Evolutionary conservation across 1,140 invertebrate genomes (phyloP).

Genomic region (Euschistus heros): DNA sequence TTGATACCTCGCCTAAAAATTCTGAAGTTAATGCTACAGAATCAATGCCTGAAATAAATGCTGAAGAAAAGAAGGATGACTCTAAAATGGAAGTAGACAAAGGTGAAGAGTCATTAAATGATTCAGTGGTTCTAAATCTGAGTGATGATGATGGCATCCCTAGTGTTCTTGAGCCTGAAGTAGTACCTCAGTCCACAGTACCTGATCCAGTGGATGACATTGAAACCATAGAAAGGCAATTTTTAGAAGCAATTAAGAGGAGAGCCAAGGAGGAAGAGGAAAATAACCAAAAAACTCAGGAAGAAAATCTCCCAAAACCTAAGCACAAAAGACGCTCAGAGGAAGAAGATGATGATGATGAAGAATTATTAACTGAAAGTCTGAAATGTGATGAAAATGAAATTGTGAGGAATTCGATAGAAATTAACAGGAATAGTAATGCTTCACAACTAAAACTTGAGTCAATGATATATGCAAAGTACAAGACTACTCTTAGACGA

Average conservation of each 20-base stretch:
- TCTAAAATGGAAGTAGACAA: not conserved
- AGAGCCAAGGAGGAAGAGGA: not conserved
- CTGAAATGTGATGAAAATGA: conserved; percentile 5
- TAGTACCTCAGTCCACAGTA: too few species aligned
- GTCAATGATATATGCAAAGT: not conserved
- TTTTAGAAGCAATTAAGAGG: not conserved
- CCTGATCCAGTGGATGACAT: too few species aligned
- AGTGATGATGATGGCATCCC: not conserved
- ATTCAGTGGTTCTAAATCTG: not conserved
- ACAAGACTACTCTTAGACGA: not conserved
- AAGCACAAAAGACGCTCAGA: not conserved
- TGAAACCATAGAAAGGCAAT: too few species aligned
- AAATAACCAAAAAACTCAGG: not conserved
- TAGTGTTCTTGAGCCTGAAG: too few species aligned
- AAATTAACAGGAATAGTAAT: too few species aligned
- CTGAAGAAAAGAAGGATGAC: too few species aligned
- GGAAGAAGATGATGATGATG: not conserved
- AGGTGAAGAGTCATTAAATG: not conserved
- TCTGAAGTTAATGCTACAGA: too few species aligned
- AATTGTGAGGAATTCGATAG: not conserved
- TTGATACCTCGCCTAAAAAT: too few species aligned
- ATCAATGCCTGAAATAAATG: too few species aligned
- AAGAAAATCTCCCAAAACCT: not conserved
- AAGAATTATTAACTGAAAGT: not conserved
- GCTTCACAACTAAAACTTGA: too few species aligned